Conservation (phyloP, 1,140 invertebrate genomes). For the Drosophila parabipectinata region DNA sequence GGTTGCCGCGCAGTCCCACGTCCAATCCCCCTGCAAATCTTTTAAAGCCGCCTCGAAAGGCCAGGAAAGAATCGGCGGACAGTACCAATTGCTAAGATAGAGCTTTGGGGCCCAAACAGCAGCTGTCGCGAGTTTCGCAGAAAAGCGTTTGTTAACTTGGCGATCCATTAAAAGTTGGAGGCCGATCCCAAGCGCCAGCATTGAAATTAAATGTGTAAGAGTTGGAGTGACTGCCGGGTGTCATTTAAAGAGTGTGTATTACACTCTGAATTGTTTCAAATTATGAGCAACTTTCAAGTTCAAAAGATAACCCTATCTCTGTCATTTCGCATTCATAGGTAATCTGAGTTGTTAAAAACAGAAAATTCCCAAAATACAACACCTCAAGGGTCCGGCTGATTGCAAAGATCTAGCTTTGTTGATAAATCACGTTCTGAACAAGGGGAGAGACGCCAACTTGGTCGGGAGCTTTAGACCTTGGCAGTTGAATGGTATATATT, state of each 20-base stretch:
- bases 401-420: no score
- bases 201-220: not conserved
- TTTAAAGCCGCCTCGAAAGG: constrained; percentile 2
- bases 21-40: not conserved
- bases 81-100: not conserved
- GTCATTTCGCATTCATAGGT: no score
- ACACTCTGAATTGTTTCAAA: no score
- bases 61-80: not conserved
- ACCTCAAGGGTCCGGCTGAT: no score
- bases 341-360: no score
- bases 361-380: no score
- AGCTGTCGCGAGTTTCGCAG: not conserved
- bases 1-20: constrained; percentile 1
- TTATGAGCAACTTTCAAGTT: not conserved
- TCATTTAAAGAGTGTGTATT: no score
- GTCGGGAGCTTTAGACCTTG: no score
- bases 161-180: constrained; percentile 1
- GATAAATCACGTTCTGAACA: no score
- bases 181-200: not conserved
- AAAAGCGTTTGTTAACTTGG: not conserved
- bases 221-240: not conserved
- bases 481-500: no score
- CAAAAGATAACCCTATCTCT: no score
- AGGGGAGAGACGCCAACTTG: no score
- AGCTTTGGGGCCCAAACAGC: not conserved